Percentiles rank a stretch among this genome's conserved stretches.
phyloP scores from a whole-genome alignment of 1,140 invertebrate species.

The Kradibia gibbosae region DNA sequence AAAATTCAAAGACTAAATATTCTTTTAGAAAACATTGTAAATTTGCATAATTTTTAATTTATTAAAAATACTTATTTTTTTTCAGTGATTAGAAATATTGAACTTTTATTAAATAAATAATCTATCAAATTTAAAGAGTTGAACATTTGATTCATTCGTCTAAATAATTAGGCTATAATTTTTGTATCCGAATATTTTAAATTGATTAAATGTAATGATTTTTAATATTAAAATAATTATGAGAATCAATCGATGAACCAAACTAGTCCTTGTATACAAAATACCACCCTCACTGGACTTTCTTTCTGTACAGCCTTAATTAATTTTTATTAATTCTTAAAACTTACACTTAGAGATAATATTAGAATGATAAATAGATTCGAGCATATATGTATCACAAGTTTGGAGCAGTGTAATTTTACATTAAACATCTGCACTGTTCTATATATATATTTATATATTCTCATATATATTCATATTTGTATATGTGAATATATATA shows the following conservation, averaged over 20 bases:
- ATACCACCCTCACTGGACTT: conserved; percentile 57
- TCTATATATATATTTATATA: conserved; percentile 36
- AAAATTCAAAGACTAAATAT: neutral
- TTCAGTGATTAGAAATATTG: neutral
- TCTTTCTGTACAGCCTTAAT: conserved; percentile 38
- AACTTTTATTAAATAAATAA: neutral
- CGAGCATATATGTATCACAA: conserved; percentile 60
- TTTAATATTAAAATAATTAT: conserved; percentile 23
- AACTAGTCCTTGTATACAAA: conserved; percentile 57
- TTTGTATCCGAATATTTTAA: conserved; percentile 45
- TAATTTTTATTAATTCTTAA: conserved; percentile 50
- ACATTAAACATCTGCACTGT: conserved; percentile 52
- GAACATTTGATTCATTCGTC: conserved; percentile 12
- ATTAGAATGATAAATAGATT: conserved; percentile 51
- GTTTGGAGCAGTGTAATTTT: conserved; percentile 57
- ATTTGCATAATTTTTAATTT: neutral
- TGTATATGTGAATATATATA: conserved; percentile 22
- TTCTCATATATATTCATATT: conserved; percentile 44
- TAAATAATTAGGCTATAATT: conserved; percentile 19
- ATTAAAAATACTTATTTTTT: neutral
- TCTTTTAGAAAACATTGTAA: neutral
- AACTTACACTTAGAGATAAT: conserved; percentile 55
- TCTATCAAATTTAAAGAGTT: conserved; percentile 10
- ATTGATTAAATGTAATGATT: conserved; percentile 42
- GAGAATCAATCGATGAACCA: conserved; percentile 38